A percentile compares a stretch with the other conserved stretches of the same genome.
phyloP scores from a whole-genome alignment of 2,888 invertebrate genomes.

The Chalcis sispes region DNA sequence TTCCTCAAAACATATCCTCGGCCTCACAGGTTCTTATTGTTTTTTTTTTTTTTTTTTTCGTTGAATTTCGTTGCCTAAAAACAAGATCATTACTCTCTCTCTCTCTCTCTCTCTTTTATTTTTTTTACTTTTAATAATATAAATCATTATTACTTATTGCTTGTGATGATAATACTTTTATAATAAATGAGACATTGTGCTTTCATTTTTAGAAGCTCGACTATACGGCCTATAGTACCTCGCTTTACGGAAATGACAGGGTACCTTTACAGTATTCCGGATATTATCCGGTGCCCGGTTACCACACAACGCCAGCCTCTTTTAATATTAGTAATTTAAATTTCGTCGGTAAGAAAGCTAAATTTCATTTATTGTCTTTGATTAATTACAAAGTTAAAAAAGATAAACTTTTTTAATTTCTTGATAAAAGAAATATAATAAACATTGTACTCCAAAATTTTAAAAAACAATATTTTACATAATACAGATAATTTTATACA shows the following conservation, averaged over 20 bases:
- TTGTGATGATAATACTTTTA: too few species aligned
- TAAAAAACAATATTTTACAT: background rate
- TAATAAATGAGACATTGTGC: background rate
- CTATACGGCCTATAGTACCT: slow-evolving; percentile 71
- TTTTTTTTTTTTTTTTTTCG: background rate
- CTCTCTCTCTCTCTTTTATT: too few species aligned
- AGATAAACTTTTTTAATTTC: background rate
- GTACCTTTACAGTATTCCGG: slow-evolving; percentile 74
- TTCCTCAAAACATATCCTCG: slow-evolving; percentile 73
- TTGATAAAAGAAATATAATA: too few species aligned
- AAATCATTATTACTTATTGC: background rate
- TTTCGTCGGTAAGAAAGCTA: slow-evolving; percentile 67
- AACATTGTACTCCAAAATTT: background rate
- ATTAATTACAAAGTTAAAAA: background rate
- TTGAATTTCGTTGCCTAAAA: background rate
- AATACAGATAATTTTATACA: background rate
- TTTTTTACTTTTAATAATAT: too few species aligned
- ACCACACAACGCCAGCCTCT: slow-evolving; percentile 71
- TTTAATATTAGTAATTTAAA: slow-evolving; percentile 73
- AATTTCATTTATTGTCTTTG: background rate
- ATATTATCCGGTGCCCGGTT: slow-evolving; percentile 73
- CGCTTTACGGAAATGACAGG: slow-evolving; percentile 73
- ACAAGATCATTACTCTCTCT: too few species aligned
- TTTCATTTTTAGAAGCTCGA: slow-evolving; percentile 69
- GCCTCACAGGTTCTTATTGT: slow-evolving; percentile 68